A percentile compares a stretch with the other conserved stretches of the same genome.
Evolutionary conservation across 2,797 vertebrate genomes (phyloP).

Genomic region (Manis crassicaudata): DNA sequence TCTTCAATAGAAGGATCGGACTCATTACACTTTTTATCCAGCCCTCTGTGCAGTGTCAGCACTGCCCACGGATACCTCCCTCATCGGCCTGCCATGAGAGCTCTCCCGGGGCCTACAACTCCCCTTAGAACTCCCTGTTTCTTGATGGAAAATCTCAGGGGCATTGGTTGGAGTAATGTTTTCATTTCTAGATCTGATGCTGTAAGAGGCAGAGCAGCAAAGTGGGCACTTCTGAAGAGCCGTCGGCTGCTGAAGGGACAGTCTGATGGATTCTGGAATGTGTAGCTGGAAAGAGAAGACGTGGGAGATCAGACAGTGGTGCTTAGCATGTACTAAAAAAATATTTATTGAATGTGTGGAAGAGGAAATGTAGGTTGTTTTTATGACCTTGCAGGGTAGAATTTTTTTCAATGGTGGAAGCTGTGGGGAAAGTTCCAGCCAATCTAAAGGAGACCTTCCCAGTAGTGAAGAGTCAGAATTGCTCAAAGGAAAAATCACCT

Average conservation of each 20-base stretch:
- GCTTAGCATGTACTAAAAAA: background rate
- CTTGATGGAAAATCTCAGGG: background rate
- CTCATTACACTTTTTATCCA: background rate
- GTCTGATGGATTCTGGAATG: background rate
- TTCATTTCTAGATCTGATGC: background rate
- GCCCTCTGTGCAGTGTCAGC: fast-evolving
- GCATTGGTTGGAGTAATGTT: background rate
- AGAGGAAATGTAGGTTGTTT: background rate
- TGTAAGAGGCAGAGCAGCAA: background rate
- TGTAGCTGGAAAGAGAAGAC: background rate
- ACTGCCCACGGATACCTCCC: fast-evolving
- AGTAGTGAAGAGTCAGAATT: background rate
- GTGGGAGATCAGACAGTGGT: background rate
- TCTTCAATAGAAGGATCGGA: background rate
- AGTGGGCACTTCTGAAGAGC: background rate
- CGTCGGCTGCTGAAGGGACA: background rate
- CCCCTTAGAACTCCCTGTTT: background rate
- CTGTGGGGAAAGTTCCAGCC: background rate
- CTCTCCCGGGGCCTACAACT: background rate
- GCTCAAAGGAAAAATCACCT: background rate
- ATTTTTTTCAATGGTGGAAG: background rate
- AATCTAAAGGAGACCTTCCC: background rate
- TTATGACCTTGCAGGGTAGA: background rate
- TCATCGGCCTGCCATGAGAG: fast-evolving
- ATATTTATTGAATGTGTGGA: background rate